Evolutionary conservation across 2,113 vertebrate species (phyloP), one percentile per base, ranked within the genome.

Genomic region (Thinocorus orbignyianus): DNA sequence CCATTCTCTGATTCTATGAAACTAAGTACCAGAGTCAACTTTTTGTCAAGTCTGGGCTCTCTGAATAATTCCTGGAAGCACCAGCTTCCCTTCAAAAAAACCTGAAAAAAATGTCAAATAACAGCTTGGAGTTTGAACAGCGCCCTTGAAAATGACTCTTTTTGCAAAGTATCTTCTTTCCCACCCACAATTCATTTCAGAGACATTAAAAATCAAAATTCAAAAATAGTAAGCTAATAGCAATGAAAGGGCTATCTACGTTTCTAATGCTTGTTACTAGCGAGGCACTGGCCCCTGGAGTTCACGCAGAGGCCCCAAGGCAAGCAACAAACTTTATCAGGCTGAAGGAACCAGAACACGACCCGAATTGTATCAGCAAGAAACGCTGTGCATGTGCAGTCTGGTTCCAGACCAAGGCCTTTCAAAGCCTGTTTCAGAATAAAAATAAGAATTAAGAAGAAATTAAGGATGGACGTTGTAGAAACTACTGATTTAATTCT

Each of bases 291-390:
- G 24, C 7, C 33, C 25, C 39, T 6, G 10, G 3, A 26, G 42
- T 17, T 41, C 24, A 8, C 3, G 13, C 71, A 28, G 33, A 54
- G 18, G 26, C 18, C 28, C 9, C 57, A 71, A 26, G 6, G 20
- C 26, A 26, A 6, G 4, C 11, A n/a, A 16, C 30, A 31, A 60
- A 42, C 6, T 2, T 1, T 0, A 28, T 3, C 2, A 12, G 13
- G 6, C 5, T 3, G 28, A 51, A 55, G 6, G 13, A 37, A 42
- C 11, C 23, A 18, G 11, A 17, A 7, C 33, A 15, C 18, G 26
- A 3, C 1, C 10, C 12, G 5, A 68, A 24, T 2, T 16, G 6
- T 3, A 33, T 0, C 1, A 37, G 28, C 6, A 42, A n/a, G 1
- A 33, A 22, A 22, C 68, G 2, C 0, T 33, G 2, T 11, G 44